Evolutionary conservation across 2,797 vertebrate species (phyloP), one percentile per base, ranked within the genome.

Genomic region (Ctenosaura bakeri): DNA sequence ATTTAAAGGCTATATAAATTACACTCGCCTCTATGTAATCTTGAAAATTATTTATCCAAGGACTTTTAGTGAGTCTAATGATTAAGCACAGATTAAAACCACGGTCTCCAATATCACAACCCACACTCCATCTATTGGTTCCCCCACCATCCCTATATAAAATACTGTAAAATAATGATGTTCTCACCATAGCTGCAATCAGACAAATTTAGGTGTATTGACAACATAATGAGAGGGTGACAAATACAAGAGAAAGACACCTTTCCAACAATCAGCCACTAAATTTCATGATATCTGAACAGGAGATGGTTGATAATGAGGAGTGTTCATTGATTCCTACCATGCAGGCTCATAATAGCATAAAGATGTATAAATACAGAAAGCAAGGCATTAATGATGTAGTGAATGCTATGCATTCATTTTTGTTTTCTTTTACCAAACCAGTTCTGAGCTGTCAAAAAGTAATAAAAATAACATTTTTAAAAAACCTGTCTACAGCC

Each of bases 381-480:
- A 46, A 54, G 20, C 81, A 66, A 5, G 64, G 35, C 38, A 90
- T 92, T 90, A 92, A 88, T 90, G 89, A 62, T 85, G 1, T 85
- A 92, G 4, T 46, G 91, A 90, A 88, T 24, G 6, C 18, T 66
- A 35, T 1, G 3, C 46, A 89, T 69, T 89, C 38, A 16, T 88
- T 2, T 90, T n/a, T 26, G 35, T 85, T 87, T 90, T 73, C 50
- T 89, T 91, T 13, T 74, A 77, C 6, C 73, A 91, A 81, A 88
- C 2, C 38, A 62, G 76, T 89, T 78, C 81, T 88, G 86, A 80
- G 32, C 87, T 54, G 85, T 77, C 79, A 89, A 92, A 3, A 92
- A 86, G 10, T 2, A 71, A 94, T 91, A 90, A 46, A n/a, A 93
- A 95, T 90, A 84, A 83, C 16, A 35, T 35, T 35, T 54, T 59